Percentiles rank a stretch among this genome's conserved stretches.
These are phyloP conservation scores for Lasiurus cinereus DNA, from an alignment of 2,113 vertebrate species.

Conservation along the genomic window DNA sequence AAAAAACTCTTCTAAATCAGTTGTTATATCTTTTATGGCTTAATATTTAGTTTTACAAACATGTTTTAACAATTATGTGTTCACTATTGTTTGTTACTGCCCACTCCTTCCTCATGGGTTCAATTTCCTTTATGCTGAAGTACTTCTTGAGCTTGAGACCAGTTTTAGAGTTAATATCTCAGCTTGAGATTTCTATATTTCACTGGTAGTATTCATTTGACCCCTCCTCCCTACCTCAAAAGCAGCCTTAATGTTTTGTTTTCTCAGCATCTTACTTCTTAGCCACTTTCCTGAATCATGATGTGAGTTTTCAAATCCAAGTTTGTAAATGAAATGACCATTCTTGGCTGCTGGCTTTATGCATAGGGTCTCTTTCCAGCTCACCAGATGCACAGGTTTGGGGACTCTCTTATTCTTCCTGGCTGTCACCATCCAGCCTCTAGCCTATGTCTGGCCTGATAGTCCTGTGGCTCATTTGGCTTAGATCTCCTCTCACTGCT, in stretches of 20 bases:
- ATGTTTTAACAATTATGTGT: conserved; percentile 25
- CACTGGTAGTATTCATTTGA: conserved; percentile 21
- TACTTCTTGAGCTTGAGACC: conserved; percentile 34
- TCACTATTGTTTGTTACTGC: conserved; percentile 37
- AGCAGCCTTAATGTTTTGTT: conserved; percentile 40
- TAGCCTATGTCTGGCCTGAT: conserved; percentile 13
- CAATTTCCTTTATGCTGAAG: neutral
- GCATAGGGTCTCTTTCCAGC: conserved; percentile 22
- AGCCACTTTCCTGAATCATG: conserved; percentile 5
- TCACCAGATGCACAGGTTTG: neutral
- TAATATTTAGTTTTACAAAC: conserved; percentile 63
- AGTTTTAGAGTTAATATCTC: conserved; percentile 61
- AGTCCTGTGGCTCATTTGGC: conserved; percentile 53
- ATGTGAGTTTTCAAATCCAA: conserved; percentile 4
- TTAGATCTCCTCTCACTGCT: conserved; percentile 11
- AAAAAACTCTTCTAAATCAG: conserved; percentile 3
- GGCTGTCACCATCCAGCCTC: neutral
- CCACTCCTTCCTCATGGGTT: conserved; percentile 54
- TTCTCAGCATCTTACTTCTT: conserved; percentile 48
- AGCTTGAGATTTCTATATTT: conserved; percentile 62
- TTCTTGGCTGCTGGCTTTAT: conserved; percentile 38
- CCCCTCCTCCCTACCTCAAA: conserved; percentile 1
- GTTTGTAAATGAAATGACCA: conserved; percentile 52
- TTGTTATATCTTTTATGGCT: conserved; percentile 56
- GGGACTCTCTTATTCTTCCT: neutral